Evolutionary conservation across 2,888 invertebrate genomes (phyloP).

Genomic region (Heliconius charithonia): DNA sequence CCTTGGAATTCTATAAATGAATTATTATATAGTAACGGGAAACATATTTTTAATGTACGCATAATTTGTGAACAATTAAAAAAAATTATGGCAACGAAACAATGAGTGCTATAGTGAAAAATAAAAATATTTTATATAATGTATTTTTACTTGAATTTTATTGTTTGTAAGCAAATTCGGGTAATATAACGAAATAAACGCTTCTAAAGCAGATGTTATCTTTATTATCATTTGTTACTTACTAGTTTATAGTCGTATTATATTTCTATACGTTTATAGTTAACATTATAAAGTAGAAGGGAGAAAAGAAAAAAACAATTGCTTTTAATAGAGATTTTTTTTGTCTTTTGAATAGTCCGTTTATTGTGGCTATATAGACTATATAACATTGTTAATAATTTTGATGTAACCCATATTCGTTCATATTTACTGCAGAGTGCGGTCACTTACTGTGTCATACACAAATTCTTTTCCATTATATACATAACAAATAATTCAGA

Average conservation of each 20-base stretch:
- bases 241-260: not conserved
- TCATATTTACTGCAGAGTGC: not conserved
- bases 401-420: not conserved
- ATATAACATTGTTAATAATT: not conserved
- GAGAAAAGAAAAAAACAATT: not conserved
- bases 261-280: not conserved
- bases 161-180: constrained; percentile 15
- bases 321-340: not conserved
- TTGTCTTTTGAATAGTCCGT: not conserved
- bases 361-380: not conserved
- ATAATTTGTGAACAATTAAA: not conserved
- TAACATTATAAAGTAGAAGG: not conserved
- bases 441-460: too few relatives aligned
- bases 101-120: constrained; percentile 4
- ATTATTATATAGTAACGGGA: not conserved
- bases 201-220: not conserved
- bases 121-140: constrained; percentile 7
- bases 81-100: constrained; percentile 7
- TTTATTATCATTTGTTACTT: not conserved
- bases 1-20: constrained; percentile 2
- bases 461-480: too few relatives aligned
- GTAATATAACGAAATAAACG: not conserved
- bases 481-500: too few relatives aligned
- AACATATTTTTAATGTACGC: not conserved
- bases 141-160: constrained; percentile 5